These are phyloP conservation scores for Drosophila nikananu DNA, from an alignment of 1,140 invertebrate genomes.

Conservation along the genomic window DNA sequence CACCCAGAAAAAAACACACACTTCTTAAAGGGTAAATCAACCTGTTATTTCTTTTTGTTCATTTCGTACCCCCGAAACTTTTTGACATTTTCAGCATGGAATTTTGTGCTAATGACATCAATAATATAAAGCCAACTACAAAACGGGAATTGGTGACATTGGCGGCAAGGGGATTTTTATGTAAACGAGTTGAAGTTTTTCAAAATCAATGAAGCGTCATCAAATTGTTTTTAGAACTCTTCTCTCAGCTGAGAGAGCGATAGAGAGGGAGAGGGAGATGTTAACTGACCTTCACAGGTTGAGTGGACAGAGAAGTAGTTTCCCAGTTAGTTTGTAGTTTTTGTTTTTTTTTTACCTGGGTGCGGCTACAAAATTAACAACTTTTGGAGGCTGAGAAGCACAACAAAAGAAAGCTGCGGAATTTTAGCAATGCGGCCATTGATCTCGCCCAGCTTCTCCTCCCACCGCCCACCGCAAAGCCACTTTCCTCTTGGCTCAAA, in stretches of 20 bases:
- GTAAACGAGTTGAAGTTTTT: conserved; percentile 49
- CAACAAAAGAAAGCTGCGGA: conserved; percentile 78
- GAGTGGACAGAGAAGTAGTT: conserved; percentile 8
- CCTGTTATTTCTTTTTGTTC: conserved; percentile 29
- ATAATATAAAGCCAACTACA: conserved; percentile 44
- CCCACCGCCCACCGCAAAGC: conserved; percentile 26
- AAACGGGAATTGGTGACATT: conserved; percentile 33
- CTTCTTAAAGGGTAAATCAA: conserved; percentile 18
- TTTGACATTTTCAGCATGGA: conserved; percentile 64
- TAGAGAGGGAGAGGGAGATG: neutral
- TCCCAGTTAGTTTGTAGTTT: conserved; percentile 8
- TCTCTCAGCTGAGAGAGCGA: neutral
- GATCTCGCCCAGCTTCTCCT: conserved; percentile 25
- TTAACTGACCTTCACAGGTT: conserved; percentile 55
- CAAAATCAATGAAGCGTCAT: conserved; percentile 73
- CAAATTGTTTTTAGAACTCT: conserved; percentile 58
- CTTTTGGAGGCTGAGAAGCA: conserved; percentile 52
- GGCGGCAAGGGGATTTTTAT: conserved; percentile 24
- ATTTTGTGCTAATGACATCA: conserved; percentile 62
- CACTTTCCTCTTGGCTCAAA: conserved; percentile 16
- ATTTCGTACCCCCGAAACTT: conserved; percentile 20
- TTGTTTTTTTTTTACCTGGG: conserved; percentile 29
- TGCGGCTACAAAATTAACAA: conserved; percentile 64
- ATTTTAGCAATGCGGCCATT: conserved; percentile 80
- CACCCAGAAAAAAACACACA: neutral